Base-by-base conservation (phyloP, 2,113 vertebrate genomes). In the Zapornia atra region DNA sequence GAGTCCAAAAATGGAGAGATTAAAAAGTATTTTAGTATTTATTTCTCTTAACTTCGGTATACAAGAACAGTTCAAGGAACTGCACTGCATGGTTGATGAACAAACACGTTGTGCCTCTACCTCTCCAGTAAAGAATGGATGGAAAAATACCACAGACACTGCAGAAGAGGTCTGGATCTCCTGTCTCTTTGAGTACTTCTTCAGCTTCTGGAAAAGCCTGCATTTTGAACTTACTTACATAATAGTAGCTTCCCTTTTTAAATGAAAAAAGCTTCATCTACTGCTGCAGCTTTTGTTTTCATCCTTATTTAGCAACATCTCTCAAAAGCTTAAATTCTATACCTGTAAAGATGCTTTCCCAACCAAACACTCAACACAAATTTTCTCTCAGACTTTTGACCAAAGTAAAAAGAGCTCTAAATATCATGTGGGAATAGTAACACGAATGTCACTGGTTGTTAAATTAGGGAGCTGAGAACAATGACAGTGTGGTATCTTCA, bases 381-480 rank as follows among this genome's bases (percentile, higher is more conserved):
- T 59, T 76, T 83, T 60, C 34, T 77, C 18, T 60, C 18, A 77
- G 44, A 81, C 59, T 86, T 83, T 70, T 77, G 59, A 36, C 59
- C 63, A 57, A 96, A 94, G 54, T 53, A 66, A 42, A 82, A 94
- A 90, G 64, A 88, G 73, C 50, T 59, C 31, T 71, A 60, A 69
- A 83, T 65, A 46, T 82, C 76, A 69, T 70, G 64, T 86, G 50
- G 24, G 82, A 82, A 84, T 71, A 66, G 61, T 63, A 85, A 77
- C 40, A 88, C 21, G 57, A 83, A 92, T 78, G 54, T 54, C 71
- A 92, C 54, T 44, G 59, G 66, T 66, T 86, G 76, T 61, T 95
- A 88, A 95, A 90, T 91, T 64, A 76, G 44, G 66, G 50, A 94
- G 34, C 66, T 71, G 71, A 90, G 54, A 92, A 90, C 85, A 93